Evolutionary conservation across 2,113 vertebrate genomes (phyloP).

Genomic region (Notarius lentiginosus): DNA sequence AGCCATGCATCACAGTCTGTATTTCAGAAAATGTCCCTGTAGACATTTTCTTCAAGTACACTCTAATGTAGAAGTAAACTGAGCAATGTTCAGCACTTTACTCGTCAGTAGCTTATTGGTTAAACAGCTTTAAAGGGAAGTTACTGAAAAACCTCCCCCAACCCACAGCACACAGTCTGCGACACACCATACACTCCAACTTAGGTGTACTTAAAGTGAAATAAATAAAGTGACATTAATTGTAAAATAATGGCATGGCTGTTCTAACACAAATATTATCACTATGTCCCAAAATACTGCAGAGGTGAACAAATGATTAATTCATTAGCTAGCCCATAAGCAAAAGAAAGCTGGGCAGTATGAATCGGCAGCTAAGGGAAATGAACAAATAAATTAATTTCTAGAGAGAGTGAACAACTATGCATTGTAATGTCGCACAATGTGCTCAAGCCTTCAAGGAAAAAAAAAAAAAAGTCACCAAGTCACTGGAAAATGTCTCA

Average conservation of each 20-base stretch:
- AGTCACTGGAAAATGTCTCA: background rate
- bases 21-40: background rate
- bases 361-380: background rate
- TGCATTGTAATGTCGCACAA: background rate
- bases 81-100: background rate
- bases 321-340: background rate
- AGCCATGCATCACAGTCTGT: background rate
- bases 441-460: no score
- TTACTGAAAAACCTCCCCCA: background rate
- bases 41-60: background rate
- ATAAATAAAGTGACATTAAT: background rate
- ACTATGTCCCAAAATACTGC: background rate
- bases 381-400: background rate
- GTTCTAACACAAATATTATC: background rate
- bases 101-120: background rate
- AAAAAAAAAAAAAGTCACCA: no score
- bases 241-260: background rate
- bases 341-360: background rate
- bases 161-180: background rate
- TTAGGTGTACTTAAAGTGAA: background rate
- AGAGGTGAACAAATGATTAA: background rate
- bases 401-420: background rate
- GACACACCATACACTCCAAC: background rate
- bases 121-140: background rate
- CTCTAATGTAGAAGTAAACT: background rate